A percentile compares a stretch with the other conserved stretches of the same genome.
Evolutionary conservation across 2,888 invertebrate genomes (phyloP).

Genomic region (Limnephilus marmoratus): DNA sequence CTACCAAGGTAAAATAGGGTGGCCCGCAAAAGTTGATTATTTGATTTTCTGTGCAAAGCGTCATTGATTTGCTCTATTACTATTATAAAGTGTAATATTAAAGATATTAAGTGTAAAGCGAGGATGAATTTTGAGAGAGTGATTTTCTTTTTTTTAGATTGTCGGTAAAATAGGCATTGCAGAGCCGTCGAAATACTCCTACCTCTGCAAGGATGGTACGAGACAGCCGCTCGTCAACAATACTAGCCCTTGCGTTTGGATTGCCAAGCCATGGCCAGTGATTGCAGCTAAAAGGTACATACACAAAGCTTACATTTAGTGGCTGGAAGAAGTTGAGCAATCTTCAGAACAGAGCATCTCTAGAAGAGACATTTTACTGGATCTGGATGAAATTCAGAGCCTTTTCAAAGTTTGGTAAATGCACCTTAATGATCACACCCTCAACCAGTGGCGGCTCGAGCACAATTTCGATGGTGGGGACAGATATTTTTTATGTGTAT

Average conservation of each 20-base stretch:
- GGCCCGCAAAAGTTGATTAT: not conserved
- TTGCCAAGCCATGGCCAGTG: conserved; percentile 87
- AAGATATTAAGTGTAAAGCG: not conserved
- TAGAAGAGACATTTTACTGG: not conserved
- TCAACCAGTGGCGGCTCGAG: no score
- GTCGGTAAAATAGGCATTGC: conserved; percentile 70
- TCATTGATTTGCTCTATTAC: not conserved
- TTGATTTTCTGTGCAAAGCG: not conserved
- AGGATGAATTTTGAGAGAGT: not conserved
- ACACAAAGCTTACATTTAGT: not conserved
- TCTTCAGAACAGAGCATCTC: not conserved
- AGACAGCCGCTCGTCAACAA: conserved; percentile 77
- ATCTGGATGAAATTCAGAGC: not conserved
- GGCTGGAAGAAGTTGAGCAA: no score
- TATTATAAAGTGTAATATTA: not conserved
- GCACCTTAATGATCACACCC: not conserved
- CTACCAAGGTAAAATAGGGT: not conserved
- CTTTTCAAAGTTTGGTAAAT: not conserved
- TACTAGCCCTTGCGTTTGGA: conserved; percentile 85
- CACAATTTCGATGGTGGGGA: no score
- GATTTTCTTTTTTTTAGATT: conserved; percentile 66
- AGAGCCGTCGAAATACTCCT: conserved; percentile 78
- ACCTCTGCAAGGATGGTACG: conserved; percentile 87
- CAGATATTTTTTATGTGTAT: no score
- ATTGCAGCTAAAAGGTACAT: conserved; percentile 82